A percentile compares a stretch with the other conserved stretches of the same genome.
phyloP scores from a whole-genome alignment of 1,140 invertebrate genomes.

The Drosophila punjabiensis region DNA sequence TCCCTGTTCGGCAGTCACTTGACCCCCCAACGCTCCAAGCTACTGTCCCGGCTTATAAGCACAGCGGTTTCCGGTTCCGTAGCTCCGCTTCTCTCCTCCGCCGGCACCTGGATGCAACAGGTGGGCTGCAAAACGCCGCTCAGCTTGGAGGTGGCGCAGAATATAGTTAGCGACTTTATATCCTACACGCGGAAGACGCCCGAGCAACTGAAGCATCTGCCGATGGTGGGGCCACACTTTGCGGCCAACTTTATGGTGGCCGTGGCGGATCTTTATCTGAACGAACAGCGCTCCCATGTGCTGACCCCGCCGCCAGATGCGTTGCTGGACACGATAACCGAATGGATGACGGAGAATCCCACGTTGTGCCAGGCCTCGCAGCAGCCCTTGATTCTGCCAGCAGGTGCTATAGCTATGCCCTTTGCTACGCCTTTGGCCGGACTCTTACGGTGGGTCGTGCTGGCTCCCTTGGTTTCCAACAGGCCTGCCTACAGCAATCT shows the following conservation, averaged over 20 bases:
- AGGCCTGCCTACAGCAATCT: conserved; percentile 87
- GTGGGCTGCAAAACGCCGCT: conserved; percentile 91
- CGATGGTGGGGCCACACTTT: conserved; percentile 89
- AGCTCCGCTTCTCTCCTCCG: conserved; percentile 89
- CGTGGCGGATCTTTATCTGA: conserved; percentile 91
- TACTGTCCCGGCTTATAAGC: conserved; percentile 92
- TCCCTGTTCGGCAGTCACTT: conserved; percentile 91
- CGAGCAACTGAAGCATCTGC: conserved; percentile 89
- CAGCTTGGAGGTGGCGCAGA: conserved; percentile 90
- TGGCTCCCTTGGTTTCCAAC: conserved; percentile 87
- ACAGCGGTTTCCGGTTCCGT: conserved; percentile 91
- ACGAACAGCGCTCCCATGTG: conserved; percentile 71
- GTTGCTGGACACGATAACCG: conserved; percentile 88
- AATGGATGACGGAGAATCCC: conserved; percentile 89
- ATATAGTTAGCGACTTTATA: conserved; percentile 92
- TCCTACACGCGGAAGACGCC: conserved; percentile 89
- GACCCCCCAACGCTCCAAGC: conserved; percentile 88
- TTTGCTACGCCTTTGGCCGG: conserved; percentile 93
- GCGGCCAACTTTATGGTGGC: conserved; percentile 93
- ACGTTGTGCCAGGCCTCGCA: conserved; percentile 90
- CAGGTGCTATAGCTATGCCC: conserved; percentile 92
- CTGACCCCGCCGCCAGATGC: conserved; percentile 87
- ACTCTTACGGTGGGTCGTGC: conserved; percentile 90
- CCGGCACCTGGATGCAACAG: conserved; percentile 94
- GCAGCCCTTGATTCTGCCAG: conserved; percentile 89